phyloP scores from a whole-genome alignment of 2,888 invertebrate species.

The Adelognathus sp. region DNA sequence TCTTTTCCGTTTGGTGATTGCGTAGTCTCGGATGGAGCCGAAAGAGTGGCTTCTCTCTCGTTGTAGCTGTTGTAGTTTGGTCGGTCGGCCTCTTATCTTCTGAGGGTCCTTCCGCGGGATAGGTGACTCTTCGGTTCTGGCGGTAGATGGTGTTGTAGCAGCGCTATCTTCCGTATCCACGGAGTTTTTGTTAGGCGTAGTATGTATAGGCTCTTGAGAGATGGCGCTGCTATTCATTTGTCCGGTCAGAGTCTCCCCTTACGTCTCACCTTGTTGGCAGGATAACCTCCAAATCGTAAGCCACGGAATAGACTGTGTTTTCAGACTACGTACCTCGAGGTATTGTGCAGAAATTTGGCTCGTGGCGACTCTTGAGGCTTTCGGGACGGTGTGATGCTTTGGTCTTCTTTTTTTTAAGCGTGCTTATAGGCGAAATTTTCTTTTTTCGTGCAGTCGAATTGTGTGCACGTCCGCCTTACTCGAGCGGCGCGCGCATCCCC shows the following conservation, averaged over 20 bases:
- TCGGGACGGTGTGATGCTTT: too few species aligned
- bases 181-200: background rate
- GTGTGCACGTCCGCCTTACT: too few species aligned
- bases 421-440: too few species aligned
- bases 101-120: background rate
- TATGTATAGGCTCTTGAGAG: background rate
- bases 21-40: background rate
- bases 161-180: background rate
- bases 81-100: background rate
- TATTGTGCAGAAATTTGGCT: too few species aligned
- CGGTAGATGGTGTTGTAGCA: background rate
- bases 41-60: background rate
- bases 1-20: background rate
- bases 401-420: too few species aligned
- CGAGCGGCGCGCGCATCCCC: too few species aligned
- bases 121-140: background rate
- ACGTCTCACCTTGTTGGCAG: slow-evolving; percentile 79
- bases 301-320: too few species aligned
- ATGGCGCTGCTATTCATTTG: background rate
- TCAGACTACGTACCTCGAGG: too few species aligned
- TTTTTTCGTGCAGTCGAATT: too few species aligned
- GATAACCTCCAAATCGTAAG: slow-evolving; percentile 83
- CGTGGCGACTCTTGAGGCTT: too few species aligned
- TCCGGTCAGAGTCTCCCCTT: background rate
- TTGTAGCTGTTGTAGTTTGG: background rate